phyloP scores from a whole-genome alignment of 2,113 vertebrate species.

The Actenoides lindsayi region DNA sequence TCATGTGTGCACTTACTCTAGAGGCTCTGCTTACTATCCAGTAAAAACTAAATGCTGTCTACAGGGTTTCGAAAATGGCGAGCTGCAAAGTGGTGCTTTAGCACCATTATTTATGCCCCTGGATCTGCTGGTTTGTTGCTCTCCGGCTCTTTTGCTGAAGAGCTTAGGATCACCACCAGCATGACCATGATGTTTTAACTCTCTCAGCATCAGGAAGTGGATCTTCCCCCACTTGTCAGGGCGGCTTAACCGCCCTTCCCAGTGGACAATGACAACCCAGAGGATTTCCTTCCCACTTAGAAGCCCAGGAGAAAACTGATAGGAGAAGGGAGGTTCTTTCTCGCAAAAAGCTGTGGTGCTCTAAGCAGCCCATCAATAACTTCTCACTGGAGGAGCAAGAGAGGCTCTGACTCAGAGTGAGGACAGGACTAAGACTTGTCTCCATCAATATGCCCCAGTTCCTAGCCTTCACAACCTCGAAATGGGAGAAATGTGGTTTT shows the following conservation, averaged over 20 bases:
- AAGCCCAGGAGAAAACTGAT: neutral
- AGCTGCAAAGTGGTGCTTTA: fast-evolving
- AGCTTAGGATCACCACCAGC: neutral
- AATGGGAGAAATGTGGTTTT: neutral
- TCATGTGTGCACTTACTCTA: neutral
- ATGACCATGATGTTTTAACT: neutral
- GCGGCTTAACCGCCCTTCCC: neutral
- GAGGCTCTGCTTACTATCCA: neutral
- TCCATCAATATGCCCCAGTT: neutral
- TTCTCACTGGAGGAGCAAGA: neutral
- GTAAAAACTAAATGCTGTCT: neutral
- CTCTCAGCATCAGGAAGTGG: neutral
- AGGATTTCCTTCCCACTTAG: neutral
- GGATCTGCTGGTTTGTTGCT: neutral
- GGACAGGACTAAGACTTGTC: neutral
- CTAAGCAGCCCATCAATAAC: neutral
- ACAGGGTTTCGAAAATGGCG: neutral
- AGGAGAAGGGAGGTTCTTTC: neutral
- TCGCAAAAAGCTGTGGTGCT: neutral
- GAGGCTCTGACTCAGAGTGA: neutral
- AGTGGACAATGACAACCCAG: neutral
- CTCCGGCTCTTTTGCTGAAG: neutral
- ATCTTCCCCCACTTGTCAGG: fast-evolving
- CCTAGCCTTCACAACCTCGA: neutral
- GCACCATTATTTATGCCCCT: neutral